These are phyloP conservation scores for Philypnodon macrostomus DNA, from an alignment of 2,797 vertebrate species.

Conservation along the genomic window DNA sequence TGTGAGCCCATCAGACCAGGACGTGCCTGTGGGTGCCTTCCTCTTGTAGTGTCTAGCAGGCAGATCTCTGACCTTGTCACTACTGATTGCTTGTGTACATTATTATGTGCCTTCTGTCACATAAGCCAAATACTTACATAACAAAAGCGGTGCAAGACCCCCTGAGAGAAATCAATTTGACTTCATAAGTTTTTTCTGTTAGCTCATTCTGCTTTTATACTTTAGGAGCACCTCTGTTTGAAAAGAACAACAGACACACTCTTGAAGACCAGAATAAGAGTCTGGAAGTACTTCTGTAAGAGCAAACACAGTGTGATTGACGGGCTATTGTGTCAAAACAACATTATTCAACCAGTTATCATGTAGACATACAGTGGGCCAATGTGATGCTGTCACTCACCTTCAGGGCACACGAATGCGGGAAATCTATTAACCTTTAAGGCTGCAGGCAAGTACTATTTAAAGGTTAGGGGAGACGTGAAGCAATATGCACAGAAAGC, in stretches of 20 bases:
- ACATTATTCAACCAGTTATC: slow-evolving; percentile 5
- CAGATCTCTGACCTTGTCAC: slow-evolving; percentile 53
- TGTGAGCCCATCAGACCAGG: slow-evolving; percentile 18
- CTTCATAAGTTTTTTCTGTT: no score
- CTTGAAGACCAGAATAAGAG: no score
- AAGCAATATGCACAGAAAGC: slow-evolving; percentile 14
- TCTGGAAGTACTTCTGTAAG: no score
- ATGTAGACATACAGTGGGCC: slow-evolving; percentile 12
- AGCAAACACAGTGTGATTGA: slow-evolving; percentile 4
- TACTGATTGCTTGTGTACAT: slow-evolving; percentile 32
- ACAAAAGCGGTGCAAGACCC: slow-evolving; percentile 44
- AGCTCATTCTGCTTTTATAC: no score
- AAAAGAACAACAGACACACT: neutral
- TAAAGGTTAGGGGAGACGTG: slow-evolving; percentile 68
- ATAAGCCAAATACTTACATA: slow-evolving; percentile 55
- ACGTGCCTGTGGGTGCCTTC: slow-evolving; percentile 25
- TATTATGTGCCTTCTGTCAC: slow-evolving; percentile 48
- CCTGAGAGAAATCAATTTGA: slow-evolving; percentile 18
- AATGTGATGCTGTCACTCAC: slow-evolving; percentile 30
- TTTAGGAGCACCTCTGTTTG: no score
- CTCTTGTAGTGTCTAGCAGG: slow-evolving; percentile 33
- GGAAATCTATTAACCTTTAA: slow-evolving; percentile 79
- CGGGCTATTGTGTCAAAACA: neutral
- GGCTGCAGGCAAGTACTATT: slow-evolving; percentile 59
- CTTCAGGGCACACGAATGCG: slow-evolving; percentile 45